Evolutionary conservation across 1,140 invertebrate genomes (phyloP).

Genomic region (Monochamus saltuarius): DNA sequence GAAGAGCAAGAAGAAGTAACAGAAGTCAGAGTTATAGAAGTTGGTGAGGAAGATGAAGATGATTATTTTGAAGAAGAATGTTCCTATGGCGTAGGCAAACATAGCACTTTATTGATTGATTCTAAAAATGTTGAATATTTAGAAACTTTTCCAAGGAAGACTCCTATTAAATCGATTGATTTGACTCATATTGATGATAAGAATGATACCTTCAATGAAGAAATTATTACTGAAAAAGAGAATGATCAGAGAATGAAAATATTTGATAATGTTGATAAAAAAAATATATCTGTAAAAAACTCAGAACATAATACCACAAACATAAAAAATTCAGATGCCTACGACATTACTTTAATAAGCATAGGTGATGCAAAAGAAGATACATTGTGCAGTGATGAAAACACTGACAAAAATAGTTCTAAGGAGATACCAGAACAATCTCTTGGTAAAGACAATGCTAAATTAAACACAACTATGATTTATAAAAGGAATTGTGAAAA

Average conservation of each 20-base stretch:
- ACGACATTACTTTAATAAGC: too few species aligned
- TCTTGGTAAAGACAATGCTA: background rate
- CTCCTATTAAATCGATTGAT: background rate
- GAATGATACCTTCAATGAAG: background rate
- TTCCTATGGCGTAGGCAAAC: background rate
- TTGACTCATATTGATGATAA: background rate
- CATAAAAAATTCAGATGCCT: background rate
- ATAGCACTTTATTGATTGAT: background rate
- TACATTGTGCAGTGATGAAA: too few species aligned
- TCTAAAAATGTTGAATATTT: background rate
- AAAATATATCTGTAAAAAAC: background rate
- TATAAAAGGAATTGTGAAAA: too few species aligned
- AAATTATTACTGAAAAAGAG: slow-evolving; percentile 2
- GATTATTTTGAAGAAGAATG: slow-evolving; percentile 10
- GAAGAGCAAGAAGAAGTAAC: slow-evolving; percentile 17
- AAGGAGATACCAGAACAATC: background rate
- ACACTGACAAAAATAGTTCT: background rate
- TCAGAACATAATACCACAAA: slow-evolving; percentile 4
- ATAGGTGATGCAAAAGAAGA: too few species aligned
- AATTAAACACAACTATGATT: too few species aligned
- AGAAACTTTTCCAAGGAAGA: background rate
- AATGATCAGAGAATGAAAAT: background rate
- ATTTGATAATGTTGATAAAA: background rate
- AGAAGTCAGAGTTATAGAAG: slow-evolving; percentile 24
- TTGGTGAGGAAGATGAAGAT: slow-evolving; percentile 18